Conservation (phyloP, 2,113 vertebrate species). For the Ceyx melanurus region DNA sequence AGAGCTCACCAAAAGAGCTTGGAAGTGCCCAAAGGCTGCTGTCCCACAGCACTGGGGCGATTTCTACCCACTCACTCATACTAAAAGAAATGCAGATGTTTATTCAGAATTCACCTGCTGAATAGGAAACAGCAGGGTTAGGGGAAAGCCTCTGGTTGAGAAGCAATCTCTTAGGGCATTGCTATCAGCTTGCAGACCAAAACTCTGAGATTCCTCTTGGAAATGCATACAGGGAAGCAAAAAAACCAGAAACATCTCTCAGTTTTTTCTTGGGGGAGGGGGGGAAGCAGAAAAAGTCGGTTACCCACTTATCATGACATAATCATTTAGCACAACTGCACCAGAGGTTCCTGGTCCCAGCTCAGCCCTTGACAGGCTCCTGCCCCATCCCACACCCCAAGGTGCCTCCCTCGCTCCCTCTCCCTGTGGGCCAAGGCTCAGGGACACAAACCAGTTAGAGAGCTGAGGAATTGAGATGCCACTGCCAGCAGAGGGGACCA, state of each 20-base stretch:
- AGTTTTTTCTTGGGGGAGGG: background rate
- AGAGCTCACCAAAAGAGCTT: background rate
- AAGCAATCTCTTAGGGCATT: background rate
- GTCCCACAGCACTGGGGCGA: background rate
- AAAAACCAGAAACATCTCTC: background rate
- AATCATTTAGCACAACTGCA: background rate
- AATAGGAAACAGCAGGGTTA: background rate
- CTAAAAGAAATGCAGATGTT: background rate
- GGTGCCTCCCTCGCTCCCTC: background rate
- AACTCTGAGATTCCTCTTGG: background rate
- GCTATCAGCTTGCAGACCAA: background rate
- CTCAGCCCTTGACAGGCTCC: background rate
- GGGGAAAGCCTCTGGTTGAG: background rate
- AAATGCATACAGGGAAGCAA: background rate
- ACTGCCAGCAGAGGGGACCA: background rate
- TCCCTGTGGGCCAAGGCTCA: rapidly evolving
- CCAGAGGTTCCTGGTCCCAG: background rate
- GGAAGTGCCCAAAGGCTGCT: background rate
- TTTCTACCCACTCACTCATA: background rate
- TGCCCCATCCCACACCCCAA: rapidly evolving
- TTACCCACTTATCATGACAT: background rate
- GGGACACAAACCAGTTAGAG: background rate
- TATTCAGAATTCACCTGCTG: background rate
- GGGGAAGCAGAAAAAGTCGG: background rate
- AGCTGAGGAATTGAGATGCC: background rate